Evolutionary conservation across 2,888 invertebrate genomes (phyloP).

Genomic region (Lissocephala sabroskyi): DNA sequence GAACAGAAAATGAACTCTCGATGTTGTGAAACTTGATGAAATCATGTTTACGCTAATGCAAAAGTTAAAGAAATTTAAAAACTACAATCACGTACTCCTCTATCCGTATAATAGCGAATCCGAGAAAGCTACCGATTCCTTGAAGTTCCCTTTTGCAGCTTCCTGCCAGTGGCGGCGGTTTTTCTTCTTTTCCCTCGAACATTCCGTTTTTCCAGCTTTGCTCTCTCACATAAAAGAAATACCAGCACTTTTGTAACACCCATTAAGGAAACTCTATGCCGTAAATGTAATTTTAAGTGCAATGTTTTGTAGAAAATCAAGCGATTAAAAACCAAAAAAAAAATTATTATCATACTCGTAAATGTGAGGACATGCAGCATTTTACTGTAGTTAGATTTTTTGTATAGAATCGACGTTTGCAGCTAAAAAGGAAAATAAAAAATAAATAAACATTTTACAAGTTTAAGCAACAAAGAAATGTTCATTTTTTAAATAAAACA

Average conservation of each 20-base stretch:
- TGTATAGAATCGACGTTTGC: conserved; percentile 62
- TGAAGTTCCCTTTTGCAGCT: background rate
- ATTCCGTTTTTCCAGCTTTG: conserved; percentile 2
- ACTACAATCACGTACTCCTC: conserved; percentile 19
- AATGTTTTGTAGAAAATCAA: conserved; percentile 47
- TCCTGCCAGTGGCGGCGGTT: too few species aligned
- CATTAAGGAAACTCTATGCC: conserved; percentile 37
- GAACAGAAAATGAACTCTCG: conserved; percentile 69
- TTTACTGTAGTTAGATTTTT: conserved; percentile 65
- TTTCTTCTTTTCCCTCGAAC: background rate
- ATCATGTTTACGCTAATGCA: conserved; percentile 62
- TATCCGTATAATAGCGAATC: too few species aligned
- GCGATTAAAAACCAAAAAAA: conserved; percentile 32
- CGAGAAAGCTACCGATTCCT: conserved; percentile 12
- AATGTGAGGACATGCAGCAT: conserved; percentile 47
- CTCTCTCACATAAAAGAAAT: conserved; percentile 31
- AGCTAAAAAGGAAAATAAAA: conserved; percentile 32
- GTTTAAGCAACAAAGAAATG: conserved; percentile 36
- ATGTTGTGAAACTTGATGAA: conserved; percentile 72
- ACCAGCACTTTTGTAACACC: conserved; percentile 17
- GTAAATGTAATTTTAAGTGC: conserved; percentile 39
- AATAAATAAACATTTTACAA: conserved; percentile 34
- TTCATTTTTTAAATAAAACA: conserved; percentile 46
- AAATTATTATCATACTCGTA: conserved; percentile 35
- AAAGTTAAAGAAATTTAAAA: conserved; percentile 13